phyloP scores from a whole-genome alignment of 2,797 vertebrate species.

The Syngnathus rostellatus region DNA sequence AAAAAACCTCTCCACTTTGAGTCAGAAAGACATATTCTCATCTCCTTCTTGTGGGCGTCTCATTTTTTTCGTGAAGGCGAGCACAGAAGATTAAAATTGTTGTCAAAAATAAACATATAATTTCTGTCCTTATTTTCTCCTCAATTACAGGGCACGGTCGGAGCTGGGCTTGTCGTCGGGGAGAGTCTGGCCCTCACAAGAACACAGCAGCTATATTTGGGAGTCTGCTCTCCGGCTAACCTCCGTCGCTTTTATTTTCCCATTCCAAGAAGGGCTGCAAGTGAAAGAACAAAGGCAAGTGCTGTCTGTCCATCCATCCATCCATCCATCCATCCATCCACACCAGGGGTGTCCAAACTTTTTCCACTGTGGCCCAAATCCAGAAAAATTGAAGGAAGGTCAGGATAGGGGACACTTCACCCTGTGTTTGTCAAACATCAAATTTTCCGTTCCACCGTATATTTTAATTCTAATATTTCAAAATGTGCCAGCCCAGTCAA shows the following conservation, averaged over 20 bases:
- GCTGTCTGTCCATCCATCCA: constrained; percentile 3
- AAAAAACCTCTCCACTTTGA: constrained; percentile 37
- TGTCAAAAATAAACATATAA: constrained; percentile 85
- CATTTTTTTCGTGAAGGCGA: constrained; percentile 70
- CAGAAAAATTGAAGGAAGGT: neutral
- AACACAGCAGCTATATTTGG: constrained; percentile 77
- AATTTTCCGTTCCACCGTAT: too few species aligned
- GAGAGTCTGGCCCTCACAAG: constrained; percentile 77
- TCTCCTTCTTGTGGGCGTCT: constrained; percentile 69
- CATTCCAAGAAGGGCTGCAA: constrained; percentile 53
- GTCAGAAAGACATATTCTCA: constrained; percentile 61
- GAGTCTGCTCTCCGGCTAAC: constrained; percentile 75
- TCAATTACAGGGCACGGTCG: constrained; percentile 81
- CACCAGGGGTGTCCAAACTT: neutral
- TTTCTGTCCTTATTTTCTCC: constrained; percentile 81
- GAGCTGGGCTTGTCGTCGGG: constrained; percentile 73
- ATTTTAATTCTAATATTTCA: too few species aligned
- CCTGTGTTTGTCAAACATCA: neutral
- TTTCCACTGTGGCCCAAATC: neutral
- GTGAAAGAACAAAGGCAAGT: constrained; percentile 48
- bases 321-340: constrained; percentile 5
- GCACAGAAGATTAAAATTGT: constrained; percentile 82
- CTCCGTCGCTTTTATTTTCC: constrained; percentile 66
- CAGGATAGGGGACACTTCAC: neutral
- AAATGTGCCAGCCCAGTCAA: neutral